Evolutionary conservation across 2,113 vertebrate genomes (phyloP), one percentile per base, ranked within the genome.

Genomic region (Sterna hirundo): DNA sequence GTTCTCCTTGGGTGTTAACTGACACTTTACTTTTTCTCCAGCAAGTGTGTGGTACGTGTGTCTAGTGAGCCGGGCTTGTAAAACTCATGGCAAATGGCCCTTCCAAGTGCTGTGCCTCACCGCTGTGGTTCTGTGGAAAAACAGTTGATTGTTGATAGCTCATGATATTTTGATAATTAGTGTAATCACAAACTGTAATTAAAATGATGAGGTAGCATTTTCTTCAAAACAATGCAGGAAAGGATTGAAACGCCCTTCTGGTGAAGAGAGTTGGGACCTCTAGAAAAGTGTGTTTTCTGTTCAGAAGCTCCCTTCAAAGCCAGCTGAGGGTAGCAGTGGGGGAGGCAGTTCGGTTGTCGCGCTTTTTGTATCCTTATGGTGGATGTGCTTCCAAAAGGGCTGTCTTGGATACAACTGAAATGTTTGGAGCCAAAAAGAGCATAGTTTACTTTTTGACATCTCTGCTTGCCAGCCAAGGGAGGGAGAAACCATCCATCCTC

Each of bases 51-150:
- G 34, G 27, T 26, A 5, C 0, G 0, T 4, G 3, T 81, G 91
- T n/a, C 10, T 69, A 54, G 27, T 5, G 5, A 6, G 7, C 11
- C 2, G 29, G 61, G 29, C 2, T 0, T 13, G 0, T 36, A 34
- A 15, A 61, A 15, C 15, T 57, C 23, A 0, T 1, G 25, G 44
- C 40, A 57, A 4, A 18, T 26, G 44, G 30, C 16, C 32, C 25
- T 81, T 62, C 5, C 40, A 27, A 15, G 51, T 58, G 68, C 70
- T 42, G 20, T 79, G 47, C 47, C 32, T 86, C 46, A 8, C 25
- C 25, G 0, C 68, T 34, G 40, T 40, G 81, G 70, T 23, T 82
- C 52, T 54, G 40, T 72, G 66, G 40, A 10, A 64, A 81, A 55
- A 30, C 26, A 51, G 25, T 3, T 66, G 5, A 29, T 38, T 52